Base-by-base conservation (phyloP, 2,113 vertebrate species). In the Dunckerocampus dactyliophorus region DNA sequence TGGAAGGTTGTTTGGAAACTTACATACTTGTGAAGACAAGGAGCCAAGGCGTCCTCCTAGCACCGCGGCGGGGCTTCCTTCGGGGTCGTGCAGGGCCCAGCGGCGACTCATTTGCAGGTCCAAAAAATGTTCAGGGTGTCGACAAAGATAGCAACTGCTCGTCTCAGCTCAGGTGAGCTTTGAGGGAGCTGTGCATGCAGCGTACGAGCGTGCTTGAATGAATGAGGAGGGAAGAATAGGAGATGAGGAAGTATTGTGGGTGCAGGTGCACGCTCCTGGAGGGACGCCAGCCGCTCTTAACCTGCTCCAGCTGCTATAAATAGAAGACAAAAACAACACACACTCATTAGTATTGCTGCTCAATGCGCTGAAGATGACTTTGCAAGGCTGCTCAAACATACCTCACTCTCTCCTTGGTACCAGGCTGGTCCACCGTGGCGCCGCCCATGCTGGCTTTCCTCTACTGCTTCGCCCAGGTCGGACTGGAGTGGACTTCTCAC, bases 381-480 rank as follows among this genome's bases (percentile, higher is more conserved):
- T 39, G 3, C 37, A 55, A 42, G n/a, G 10, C n/a, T 21, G 4
- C 19, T 56, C 31, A 34, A 34, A 34, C 37, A 8, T 13, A 14
- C 53, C 39, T 56, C 19, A 42, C n/a, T 9, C 9, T 34, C 24
- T 51, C 39, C 8, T n/a, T 24, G 49, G 24, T 47, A 67, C 62
- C 84, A 92, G 91, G 89, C 28, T 91, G 88, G 88, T 87, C 73
- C 8, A 85, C 77, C 13, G 19, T 85, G 1, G 74, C 79, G 1
- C 73, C 84, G 13, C 83, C 88, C 4, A 87, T 89, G 84, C 60
- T 91, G 17, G 85, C 80, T 12, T 91, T 90, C 71, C 88, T 92
- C 34, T 92, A 92, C 80, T 91, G 89, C 76, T 91, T 89, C 45
- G 90, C 90, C 42, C 91, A 92, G 69, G 75, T 92, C 22, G 91